Evolutionary conservation across 2,888 invertebrate species (phyloP), one percentile per base, ranked within the genome.

Genomic region (Drosophila ezoana): DNA sequence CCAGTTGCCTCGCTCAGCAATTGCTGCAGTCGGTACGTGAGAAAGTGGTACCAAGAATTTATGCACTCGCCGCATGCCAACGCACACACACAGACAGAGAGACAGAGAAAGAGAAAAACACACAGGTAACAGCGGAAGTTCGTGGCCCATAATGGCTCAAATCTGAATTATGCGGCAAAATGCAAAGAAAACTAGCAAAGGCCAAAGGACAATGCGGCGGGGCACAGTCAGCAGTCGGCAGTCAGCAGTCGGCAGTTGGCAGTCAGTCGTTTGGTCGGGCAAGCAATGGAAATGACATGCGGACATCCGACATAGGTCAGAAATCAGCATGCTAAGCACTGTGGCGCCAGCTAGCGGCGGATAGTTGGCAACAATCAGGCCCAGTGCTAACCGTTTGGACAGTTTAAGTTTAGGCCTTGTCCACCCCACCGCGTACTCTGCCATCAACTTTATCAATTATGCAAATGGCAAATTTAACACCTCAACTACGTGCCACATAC

Each of bases 391-490:
- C 45, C 59, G 59, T 59, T 72, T 77, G 62, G 77, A 76, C 74
- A 77, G 56, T 57, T 77, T 77, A 75, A 77, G 56, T 57, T 77
- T 77, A 75, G 77, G 41, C 41, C 62, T 45, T 52, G 43, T 52
- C 43, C 44, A 16, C 43, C 16, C 44, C 63, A 40, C 32, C 35
- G 23, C 11, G 35, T 10, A 28, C 13, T 32, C 61, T 32, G 56
- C 69, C 79, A 69, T 67, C 69, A 75, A 87, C 79, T 83, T 81
- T 88, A 89, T 89, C 87, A 89, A 89, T 90, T 89, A 89, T 89
- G 90, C 83, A 90, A 90, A 89, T 89, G 79, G 83, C 61, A 85
- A 88, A 83, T 87, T 88, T 89, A 83, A 85, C 90, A 88, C 85
- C 85, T 89, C 71, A 71, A 61, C 69, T 69, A 61, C 65, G 78